phyloP scores from a whole-genome alignment of 2,113 vertebrate species.

The Bolborhynchus lineola region DNA sequence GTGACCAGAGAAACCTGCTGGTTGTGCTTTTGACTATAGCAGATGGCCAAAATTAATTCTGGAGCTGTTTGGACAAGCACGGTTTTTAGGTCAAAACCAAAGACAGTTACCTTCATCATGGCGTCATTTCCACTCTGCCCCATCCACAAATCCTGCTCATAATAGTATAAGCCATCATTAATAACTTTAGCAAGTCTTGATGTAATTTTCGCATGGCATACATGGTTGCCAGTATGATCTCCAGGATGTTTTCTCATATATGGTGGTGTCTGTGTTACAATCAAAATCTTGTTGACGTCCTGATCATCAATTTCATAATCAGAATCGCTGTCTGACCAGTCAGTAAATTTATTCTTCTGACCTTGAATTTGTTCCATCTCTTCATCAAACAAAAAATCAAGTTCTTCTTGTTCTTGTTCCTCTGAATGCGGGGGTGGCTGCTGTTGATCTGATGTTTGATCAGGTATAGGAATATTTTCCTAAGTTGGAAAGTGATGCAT shows the following conservation, averaged over 20 bases:
- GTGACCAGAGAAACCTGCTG: neutral
- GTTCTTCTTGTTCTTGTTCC: slow-evolving; percentile 84
- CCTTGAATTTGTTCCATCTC: slow-evolving; percentile 73
- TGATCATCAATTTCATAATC: slow-evolving; percentile 81
- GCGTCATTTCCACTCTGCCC: slow-evolving; percentile 60
- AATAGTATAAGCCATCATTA: slow-evolving; percentile 78
- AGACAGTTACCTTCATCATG: slow-evolving; percentile 71
- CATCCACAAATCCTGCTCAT: slow-evolving; percentile 78
- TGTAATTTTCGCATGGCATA: slow-evolving; percentile 71
- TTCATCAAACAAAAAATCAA: slow-evolving; percentile 87
- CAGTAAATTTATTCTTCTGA: slow-evolving; percentile 69
- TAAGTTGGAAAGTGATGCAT: slow-evolving; percentile 35
- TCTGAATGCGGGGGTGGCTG: slow-evolving; percentile 24
- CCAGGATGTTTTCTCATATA: slow-evolving; percentile 73
- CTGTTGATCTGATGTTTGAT: slow-evolving; percentile 35
- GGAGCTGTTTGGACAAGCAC: neutral
- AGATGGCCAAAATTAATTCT: neutral
- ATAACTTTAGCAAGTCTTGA: slow-evolving; percentile 77
- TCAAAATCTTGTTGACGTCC: slow-evolving; percentile 81
- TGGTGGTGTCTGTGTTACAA: slow-evolving; percentile 78
- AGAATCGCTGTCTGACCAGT: slow-evolving; percentile 78
- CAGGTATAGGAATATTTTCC: slow-evolving; percentile 55
- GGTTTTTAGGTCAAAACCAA: neutral
- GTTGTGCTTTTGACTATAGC: neutral
- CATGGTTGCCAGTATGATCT: slow-evolving; percentile 57